A percentile compares a stretch with the other conserved stretches of the same genome.
phyloP scores from a whole-genome alignment of 2,113 vertebrate genomes.

The Probosciger aterrimus region DNA sequence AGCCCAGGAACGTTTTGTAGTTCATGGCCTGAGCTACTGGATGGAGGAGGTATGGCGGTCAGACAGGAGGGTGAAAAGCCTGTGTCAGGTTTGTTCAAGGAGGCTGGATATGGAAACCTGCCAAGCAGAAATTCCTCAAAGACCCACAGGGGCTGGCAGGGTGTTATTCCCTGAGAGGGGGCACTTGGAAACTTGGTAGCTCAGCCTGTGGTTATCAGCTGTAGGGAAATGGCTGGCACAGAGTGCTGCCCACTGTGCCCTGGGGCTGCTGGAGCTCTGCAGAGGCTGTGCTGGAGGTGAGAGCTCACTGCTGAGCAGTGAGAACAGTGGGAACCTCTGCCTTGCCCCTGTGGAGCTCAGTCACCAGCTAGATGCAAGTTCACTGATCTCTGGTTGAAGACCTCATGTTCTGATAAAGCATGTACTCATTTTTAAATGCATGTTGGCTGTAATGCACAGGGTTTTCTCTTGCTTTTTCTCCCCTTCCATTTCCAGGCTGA shows the following conservation, averaged over 20 bases:
- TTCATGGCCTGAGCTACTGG: background rate
- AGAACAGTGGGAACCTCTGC: background rate
- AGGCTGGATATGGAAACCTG: background rate
- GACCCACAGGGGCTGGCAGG: background rate
- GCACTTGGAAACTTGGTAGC: background rate
- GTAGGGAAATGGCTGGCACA: rapidly evolving
- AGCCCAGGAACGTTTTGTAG: background rate
- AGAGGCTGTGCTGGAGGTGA: rapidly evolving
- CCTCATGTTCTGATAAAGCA: rapidly evolving
- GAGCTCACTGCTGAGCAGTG: background rate
- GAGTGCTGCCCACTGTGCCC: background rate
- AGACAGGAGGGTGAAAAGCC: background rate
- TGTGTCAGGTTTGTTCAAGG: rapidly evolving
- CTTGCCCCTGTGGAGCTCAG: rapidly evolving
- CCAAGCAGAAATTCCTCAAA: background rate
- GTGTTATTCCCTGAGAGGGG: background rate
- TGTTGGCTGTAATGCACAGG: rapidly evolving
- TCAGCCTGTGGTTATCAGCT: background rate
- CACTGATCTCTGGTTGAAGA: background rate
- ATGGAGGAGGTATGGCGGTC: background rate
- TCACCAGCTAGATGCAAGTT: background rate
- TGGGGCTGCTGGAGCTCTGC: background rate
- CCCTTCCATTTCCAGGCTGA: background rate
- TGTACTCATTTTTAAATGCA: background rate
- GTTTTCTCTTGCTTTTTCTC: background rate